Evolutionary conservation across 1,140 invertebrate genomes (phyloP).

Genomic region (Gonioctena quinquepunctata): DNA sequence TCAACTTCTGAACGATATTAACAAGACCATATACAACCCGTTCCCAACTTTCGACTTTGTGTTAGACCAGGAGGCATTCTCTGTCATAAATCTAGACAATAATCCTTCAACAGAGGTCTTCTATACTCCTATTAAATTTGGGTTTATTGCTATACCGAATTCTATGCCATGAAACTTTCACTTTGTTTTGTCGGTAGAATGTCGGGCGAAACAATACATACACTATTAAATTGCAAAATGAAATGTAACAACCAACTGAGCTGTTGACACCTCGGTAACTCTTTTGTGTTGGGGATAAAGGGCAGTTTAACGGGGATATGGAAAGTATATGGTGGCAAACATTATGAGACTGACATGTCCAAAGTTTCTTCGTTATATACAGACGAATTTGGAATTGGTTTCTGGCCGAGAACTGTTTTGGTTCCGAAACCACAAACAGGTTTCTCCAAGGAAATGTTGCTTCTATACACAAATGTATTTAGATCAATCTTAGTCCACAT

Average conservation of each 20-base stretch:
- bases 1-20: not conserved
- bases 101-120: not conserved
- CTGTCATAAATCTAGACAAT: not conserved
- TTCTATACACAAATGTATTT: no score
- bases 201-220: not conserved
- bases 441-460: no score
- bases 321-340: no score
- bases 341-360: no score
- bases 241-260: not conserved
- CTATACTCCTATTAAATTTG: not conserved
- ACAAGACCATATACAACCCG: not conserved
- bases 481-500: no score
- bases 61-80: not conserved
- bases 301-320: no score
- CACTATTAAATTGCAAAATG: not conserved
- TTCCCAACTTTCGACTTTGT: not conserved
- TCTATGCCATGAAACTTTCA: not conserved
- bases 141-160: not conserved
- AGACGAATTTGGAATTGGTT: no score
- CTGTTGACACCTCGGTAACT: not conserved
- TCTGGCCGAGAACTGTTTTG: no score
- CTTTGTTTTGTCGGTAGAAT: not conserved
- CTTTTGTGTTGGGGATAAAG: no score
- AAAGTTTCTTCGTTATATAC: no score
- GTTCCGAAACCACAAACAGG: no score